Evolutionary conservation across 1,140 invertebrate genomes (phyloP).

Genomic region (Proales similis): DNA sequence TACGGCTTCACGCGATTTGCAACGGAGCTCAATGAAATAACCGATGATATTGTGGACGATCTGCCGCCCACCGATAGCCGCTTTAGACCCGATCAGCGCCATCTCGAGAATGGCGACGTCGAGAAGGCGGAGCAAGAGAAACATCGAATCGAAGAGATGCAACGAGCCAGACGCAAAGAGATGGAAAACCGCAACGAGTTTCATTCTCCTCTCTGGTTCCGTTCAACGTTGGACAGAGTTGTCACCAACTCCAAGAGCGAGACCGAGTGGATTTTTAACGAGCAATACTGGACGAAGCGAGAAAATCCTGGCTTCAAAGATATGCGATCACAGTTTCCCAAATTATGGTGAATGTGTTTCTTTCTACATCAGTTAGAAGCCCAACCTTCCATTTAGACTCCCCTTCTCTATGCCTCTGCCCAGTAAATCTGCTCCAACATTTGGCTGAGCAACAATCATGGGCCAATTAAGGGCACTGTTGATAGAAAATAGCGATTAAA

Average conservation of each 20-base stretch:
- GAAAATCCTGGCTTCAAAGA: slow-evolving; percentile 37
- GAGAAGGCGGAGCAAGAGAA: slow-evolving; percentile 29
- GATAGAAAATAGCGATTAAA: too few species aligned
- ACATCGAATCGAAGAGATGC: slow-evolving; percentile 32
- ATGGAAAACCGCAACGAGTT: slow-evolving; percentile 13
- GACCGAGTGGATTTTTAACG: slow-evolving; percentile 37
- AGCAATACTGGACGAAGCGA: slow-evolving; percentile 35
- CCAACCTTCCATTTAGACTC: too few species aligned
- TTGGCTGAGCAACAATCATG: too few species aligned
- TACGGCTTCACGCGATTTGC: slow-evolving; percentile 78
- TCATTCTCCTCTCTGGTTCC: slow-evolving; percentile 27
- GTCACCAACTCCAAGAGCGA: slow-evolving; percentile 26
- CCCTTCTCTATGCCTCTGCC: too few species aligned
- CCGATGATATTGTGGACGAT: slow-evolving; percentile 59
- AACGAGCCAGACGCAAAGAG: slow-evolving; percentile 22
- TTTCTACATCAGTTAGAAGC: neutral
- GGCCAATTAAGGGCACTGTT: too few species aligned
- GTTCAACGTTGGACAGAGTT: slow-evolving; percentile 17
- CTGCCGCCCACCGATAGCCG: slow-evolving; percentile 69
- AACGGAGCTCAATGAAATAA: slow-evolving; percentile 73
- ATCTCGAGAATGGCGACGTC: slow-evolving; percentile 27
- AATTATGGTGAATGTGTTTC: slow-evolving; percentile 8
- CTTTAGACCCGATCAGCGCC: slow-evolving; percentile 56
- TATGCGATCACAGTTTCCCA: slow-evolving; percentile 15
- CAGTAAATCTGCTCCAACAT: too few species aligned